Percentiles rank a stretch among this genome's conserved stretches.
phyloP scores from a whole-genome alignment of 2,113 vertebrate species.

The Vidua macroura region DNA sequence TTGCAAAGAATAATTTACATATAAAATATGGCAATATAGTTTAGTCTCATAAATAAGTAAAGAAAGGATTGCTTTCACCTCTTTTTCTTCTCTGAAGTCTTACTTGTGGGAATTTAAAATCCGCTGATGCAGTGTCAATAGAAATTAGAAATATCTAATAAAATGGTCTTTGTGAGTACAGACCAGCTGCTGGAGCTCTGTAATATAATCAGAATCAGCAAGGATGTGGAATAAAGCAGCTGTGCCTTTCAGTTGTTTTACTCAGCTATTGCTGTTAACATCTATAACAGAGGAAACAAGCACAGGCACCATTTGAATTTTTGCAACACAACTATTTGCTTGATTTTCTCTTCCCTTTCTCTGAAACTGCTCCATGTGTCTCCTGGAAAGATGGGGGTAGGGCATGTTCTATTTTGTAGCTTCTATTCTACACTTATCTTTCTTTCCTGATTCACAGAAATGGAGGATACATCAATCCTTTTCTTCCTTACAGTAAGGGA shows the following conservation, averaged over 20 bases:
- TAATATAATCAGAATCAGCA: constrained; percentile 67
- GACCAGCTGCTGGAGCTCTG: constrained; percentile 68
- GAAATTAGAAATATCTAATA: constrained; percentile 71
- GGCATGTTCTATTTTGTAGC: not conserved
- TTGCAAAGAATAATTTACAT: constrained; percentile 27
- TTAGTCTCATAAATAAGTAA: constrained; percentile 20
- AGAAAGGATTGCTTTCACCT: constrained; percentile 15
- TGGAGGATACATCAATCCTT: not conserved
- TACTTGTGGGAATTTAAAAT: constrained; percentile 57
- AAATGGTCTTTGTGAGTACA: constrained; percentile 68
- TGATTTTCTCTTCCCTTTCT: not conserved
- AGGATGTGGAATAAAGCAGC: constrained; percentile 71
- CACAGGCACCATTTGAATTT: constrained; percentile 11
- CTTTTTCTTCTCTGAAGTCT: constrained; percentile 38
- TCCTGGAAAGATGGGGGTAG: not conserved
- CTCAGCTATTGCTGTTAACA: constrained; percentile 36
- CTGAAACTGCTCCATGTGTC: not conserved
- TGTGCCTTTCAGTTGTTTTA: constrained; percentile 64
- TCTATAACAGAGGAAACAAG: constrained; percentile 47
- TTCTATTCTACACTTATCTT: not conserved
- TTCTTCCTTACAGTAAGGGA: not conserved
- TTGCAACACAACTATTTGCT: not conserved
- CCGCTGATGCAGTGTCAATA: constrained; percentile 51
- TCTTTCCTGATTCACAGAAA: not conserved
- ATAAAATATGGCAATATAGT: constrained; percentile 10